A percentile compares a stretch with the other conserved stretches of the same genome.
These are phyloP conservation scores for Aphrocallistes beatrix DNA, from an alignment of 37 sponge, comb jelly and placozoan species.

Conservation along the genomic window DNA sequence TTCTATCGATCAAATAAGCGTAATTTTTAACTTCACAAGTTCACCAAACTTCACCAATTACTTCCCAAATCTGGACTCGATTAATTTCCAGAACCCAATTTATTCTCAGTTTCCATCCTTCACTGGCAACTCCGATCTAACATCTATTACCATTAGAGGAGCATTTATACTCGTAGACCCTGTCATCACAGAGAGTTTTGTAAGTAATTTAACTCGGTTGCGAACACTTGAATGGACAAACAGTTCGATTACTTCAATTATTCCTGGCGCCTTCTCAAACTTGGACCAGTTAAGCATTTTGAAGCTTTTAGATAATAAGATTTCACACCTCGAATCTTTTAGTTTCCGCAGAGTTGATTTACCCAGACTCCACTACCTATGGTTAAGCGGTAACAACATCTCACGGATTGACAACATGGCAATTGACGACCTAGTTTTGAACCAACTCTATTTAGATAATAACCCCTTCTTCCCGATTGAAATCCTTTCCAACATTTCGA, in stretches of 20 bases:
- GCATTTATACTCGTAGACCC: neutral
- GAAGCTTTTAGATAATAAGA: neutral
- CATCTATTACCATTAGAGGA: neutral
- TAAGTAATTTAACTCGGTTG: neutral
- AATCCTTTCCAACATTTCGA: neutral
- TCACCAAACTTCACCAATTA: neutral
- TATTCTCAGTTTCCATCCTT: neutral
- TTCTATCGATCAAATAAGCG: neutral
- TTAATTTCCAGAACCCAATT: slow-evolving; percentile 9
- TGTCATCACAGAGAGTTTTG: neutral
- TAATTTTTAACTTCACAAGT: neutral
- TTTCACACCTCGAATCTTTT: neutral
- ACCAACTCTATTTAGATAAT: neutral
- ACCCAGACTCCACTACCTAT: neutral
- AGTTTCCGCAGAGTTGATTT: neutral
- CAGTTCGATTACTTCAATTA: neutral
- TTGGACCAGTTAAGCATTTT: neutral
- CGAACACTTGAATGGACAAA: neutral
- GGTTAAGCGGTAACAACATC: neutral
- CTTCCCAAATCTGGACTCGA: neutral
- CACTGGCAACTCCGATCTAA: neutral
- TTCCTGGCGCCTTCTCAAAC: neutral
- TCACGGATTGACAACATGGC: neutral
- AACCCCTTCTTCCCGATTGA: neutral
- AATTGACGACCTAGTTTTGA: neutral